Percentiles rank a stretch among this genome's conserved stretches.
These are phyloP conservation scores for Falcaria lacertinaria DNA, from an alignment of 2,888 invertebrate species.

Conservation along the genomic window DNA sequence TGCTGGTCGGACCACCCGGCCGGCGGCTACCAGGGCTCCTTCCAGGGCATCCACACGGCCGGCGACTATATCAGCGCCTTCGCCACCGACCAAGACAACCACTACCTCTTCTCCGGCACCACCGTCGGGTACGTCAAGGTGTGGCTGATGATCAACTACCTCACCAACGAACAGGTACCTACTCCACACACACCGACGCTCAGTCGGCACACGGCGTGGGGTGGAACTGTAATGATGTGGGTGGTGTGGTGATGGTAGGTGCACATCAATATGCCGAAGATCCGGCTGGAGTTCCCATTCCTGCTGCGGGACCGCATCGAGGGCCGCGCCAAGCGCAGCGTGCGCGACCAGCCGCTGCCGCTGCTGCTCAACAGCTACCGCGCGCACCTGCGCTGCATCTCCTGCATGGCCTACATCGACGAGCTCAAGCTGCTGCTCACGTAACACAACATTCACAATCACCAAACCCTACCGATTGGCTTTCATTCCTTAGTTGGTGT, in stretches of 20 bases:
- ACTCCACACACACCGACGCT: too few species aligned
- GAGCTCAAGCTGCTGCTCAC: slow-evolving; percentile 78
- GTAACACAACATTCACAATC: not conserved
- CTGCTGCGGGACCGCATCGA: slow-evolving; percentile 82
- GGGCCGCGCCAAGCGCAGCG: slow-evolving; percentile 84
- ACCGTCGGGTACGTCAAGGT: slow-evolving; percentile 88
- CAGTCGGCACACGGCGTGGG: not conserved
- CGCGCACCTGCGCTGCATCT: slow-evolving; percentile 85
- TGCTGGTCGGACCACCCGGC: slow-evolving; percentile 90
- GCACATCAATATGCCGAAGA: slow-evolving; percentile 80
- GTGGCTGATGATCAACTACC: slow-evolving; percentile 87
- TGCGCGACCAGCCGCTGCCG: slow-evolving; percentile 81
- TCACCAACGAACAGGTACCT: slow-evolving; percentile 61
- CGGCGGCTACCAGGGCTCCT: slow-evolving; percentile 85
- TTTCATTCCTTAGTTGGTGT: too few species aligned
- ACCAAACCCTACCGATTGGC: too few species aligned
- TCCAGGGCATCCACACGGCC: slow-evolving; percentile 83
- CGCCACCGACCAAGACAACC: slow-evolving; percentile 84
- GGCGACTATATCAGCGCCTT: slow-evolving; percentile 84
- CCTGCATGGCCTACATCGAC: slow-evolving; percentile 83
- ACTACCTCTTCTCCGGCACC: slow-evolving; percentile 85
- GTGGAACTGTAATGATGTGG: not conserved
- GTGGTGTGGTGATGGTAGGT: slow-evolving; percentile 44
- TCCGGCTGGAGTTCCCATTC: slow-evolving; percentile 86
- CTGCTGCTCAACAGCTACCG: slow-evolving; percentile 84